Evolutionary conservation across 64 coral and sea anemone species (phyloP).

Genomic region (Exaiptasia diaphana): DNA sequence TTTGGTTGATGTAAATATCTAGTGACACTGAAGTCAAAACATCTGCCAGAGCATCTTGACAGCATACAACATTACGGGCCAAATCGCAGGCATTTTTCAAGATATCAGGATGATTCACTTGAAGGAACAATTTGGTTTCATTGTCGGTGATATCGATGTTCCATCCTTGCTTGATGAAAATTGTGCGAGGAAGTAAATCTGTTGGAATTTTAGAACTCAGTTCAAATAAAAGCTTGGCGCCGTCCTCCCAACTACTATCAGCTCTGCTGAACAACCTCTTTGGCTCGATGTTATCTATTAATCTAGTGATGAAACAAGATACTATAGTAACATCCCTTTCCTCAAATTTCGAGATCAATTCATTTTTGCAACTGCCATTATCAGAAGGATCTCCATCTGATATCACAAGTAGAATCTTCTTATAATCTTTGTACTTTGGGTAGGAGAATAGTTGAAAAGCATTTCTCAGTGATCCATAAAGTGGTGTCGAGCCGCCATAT

Average conservation of each 20-base stretch:
- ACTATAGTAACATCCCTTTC: background rate
- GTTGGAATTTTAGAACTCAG: slow-evolving; percentile 38
- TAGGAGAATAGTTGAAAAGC: background rate
- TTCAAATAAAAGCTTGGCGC: slow-evolving; percentile 26
- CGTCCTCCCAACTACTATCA: background rate
- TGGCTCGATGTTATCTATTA: background rate
- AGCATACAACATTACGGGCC: slow-evolving; percentile 7
- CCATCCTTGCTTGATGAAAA: slow-evolving; percentile 54
- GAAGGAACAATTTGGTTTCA: slow-evolving; percentile 47
- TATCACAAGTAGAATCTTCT: slow-evolving; percentile 32
- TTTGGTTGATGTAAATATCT: slow-evolving; percentile 51
- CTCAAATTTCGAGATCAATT: background rate
- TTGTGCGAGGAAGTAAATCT: slow-evolving; percentile 13
- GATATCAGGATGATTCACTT: slow-evolving; percentile 59
- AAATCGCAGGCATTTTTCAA: slow-evolving; percentile 5
- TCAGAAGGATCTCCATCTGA: slow-evolving; percentile 40
- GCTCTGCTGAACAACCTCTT: background rate
- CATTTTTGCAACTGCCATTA: background rate
- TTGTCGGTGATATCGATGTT: slow-evolving; percentile 37
- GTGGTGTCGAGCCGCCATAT: slow-evolving; percentile 30
- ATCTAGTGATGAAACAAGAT: slow-evolving; percentile 29
- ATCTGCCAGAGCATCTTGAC: slow-evolving; percentile 18
- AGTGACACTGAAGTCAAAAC: slow-evolving; percentile 6
- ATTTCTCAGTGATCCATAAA: background rate
- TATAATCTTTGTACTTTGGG: background rate